Evolutionary conservation across 2,888 invertebrate genomes (phyloP).

Genomic region (Drosophila algonquin): DNA sequence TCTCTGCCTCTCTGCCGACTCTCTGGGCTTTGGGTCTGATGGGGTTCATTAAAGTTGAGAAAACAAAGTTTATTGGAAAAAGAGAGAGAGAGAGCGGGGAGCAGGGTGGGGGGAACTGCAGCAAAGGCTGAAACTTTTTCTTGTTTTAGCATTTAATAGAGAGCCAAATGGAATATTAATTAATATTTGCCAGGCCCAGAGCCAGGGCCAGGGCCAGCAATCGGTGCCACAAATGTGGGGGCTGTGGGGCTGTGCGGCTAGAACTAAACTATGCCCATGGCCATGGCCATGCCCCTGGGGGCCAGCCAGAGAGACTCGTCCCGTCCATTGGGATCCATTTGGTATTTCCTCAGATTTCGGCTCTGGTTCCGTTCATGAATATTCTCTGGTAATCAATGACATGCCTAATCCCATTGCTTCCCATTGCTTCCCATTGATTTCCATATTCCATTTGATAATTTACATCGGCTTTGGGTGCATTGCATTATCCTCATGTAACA

Average conservation of each 20-base stretch:
- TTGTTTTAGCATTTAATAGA: slow-evolving; percentile 36
- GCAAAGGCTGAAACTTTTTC: slow-evolving; percentile 40
- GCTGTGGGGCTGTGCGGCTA: slow-evolving; percentile 1
- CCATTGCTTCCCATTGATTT: background rate
- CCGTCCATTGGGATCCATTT: background rate
- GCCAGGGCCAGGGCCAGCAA: slow-evolving; percentile 5
- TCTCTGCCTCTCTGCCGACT: slow-evolving; percentile 1
- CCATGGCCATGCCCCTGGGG: too few relatives aligned
- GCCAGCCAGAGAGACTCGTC: too few relatives aligned
- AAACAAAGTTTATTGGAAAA: slow-evolving; percentile 48
- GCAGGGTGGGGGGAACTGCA: background rate
- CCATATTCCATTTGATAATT: background rate
- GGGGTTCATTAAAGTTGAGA: slow-evolving; percentile 63
- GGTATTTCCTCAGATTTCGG: background rate
- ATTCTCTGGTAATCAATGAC: too few relatives aligned
- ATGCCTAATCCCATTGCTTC: too few relatives aligned
- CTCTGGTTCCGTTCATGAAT: too few relatives aligned
- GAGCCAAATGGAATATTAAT: slow-evolving; percentile 53
- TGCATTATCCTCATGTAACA: background rate
- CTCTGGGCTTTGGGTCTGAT: background rate
- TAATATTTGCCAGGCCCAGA: slow-evolving; percentile 51
- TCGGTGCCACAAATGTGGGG: background rate
- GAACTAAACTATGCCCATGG: slow-evolving; percentile 11
- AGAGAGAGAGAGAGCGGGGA: background rate
- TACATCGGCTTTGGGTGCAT: background rate